Base-by-base conservation (phyloP, 1,140 invertebrate genomes). In the Calephelis virginiensis region DNA sequence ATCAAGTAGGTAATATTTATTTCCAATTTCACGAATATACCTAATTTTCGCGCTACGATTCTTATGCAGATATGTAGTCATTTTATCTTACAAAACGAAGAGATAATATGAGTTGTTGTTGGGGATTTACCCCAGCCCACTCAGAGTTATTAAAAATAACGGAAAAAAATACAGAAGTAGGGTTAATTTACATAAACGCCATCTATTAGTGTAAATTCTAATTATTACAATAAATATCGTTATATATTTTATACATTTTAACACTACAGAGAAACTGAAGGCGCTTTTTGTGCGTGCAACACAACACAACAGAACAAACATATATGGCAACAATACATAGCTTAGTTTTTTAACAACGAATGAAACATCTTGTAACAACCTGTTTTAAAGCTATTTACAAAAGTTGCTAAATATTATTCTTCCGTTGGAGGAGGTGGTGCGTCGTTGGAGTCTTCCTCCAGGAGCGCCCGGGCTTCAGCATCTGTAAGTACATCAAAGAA, bases 341-440 rank as follows among this genome's bases (percentile, higher is more conserved):
- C 40, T 59, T 59, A 59, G 53, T 86, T 92, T 64, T 85, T 87
- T 69, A 91, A 73, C 65, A 91, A 68, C 61, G 87, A 86, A 63
- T 83, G 76, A 70, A 90, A 80, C 77, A 90, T 81, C 68, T 82
- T 90, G 77, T 74, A 86, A 79, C 88, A 90, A 77, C 80, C 84
- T 73, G 75, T 79, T 77, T 75, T 86, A 76, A 90, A 76, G 76
- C 79, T 90, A 89, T 90, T 87, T 89, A 90, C 87, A 89, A 90
- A 74, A 69, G 80, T 81, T 81, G 84, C 84, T 78, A 89, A 83
- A 88, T 90, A 91, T 92, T 91, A 92, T 91, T 92, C 90, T 77
- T 91, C 91, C 71, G 86, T 80, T 63, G 82, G 67, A 13, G 79
- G 71, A 12, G 80, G 79, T 3, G 83, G 77, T 0, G 77, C 76